Evolutionary conservation across 2,888 invertebrate genomes (phyloP).

Genomic region (Heliconius aoede): DNA sequence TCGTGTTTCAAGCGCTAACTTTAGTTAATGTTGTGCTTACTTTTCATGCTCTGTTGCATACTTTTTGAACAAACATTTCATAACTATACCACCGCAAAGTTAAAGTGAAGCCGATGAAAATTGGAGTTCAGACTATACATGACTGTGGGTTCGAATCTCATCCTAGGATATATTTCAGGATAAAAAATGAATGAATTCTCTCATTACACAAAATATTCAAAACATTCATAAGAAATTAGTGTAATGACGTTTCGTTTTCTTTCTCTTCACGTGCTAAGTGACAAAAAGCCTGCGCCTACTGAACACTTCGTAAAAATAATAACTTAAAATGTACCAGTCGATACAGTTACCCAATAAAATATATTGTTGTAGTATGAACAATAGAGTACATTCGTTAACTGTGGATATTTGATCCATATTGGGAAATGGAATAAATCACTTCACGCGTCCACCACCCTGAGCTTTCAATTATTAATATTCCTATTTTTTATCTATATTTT

Average conservation of each 20-base stretch:
- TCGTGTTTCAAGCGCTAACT: constrained; percentile 29
- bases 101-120: constrained; percentile 8
- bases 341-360: neutral
- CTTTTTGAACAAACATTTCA: constrained; percentile 9
- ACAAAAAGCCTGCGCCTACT: too few species aligned
- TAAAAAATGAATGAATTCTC: too few species aligned
- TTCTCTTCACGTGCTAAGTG: too few species aligned
- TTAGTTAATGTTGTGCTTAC: constrained; percentile 28
- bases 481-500: too few species aligned
- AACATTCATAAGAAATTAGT: too few species aligned
- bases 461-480: neutral
- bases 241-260: too few species aligned
- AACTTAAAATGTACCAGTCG: neutral
- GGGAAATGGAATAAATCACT: neutral
- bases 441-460: neutral
- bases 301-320: too few species aligned
- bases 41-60: constrained; percentile 17
- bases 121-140: neutral
- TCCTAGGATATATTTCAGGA: neutral
- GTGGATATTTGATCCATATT: neutral
- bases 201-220: too few species aligned
- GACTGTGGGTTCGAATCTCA: neutral
- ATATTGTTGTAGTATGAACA: neutral
- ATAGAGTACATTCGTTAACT: neutral
- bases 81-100: neutral